Evolutionary conservation across 2,888 invertebrate genomes (phyloP), one percentile per base, ranked within the genome.

Genomic region (Scaeva pyrastri): DNA sequence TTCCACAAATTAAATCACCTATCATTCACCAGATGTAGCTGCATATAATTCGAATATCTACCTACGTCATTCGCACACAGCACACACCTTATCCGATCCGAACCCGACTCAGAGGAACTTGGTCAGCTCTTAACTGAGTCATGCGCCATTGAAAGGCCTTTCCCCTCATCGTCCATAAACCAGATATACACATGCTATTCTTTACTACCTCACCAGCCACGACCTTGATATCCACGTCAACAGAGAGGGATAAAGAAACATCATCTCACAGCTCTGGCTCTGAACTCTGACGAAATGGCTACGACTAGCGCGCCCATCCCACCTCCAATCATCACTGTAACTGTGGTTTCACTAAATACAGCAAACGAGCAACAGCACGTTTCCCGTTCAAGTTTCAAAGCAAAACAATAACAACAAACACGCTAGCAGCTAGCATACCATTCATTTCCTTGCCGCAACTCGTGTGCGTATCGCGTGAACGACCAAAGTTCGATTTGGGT

Each of bases 161-260:
- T 60, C 26, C 26, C 62, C 41, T 62, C 23, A 50, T 68, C 64
- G 41, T 41, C 50, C 26, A 62, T 39, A 10, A 72, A 36, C 16
- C 39, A 50, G n/a, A 62, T 6, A 50, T 66, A 66, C 75, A 71
- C 75, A 80, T 76, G 72, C 45, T 45, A 58, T 70, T 74, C 74
- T 68, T 70, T 23, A 21, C 48, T 56, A 68, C 68, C 60, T 64
- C 31, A 60, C 39, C 2, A 39, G n/a, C 58, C 6, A 21, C 75
- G 84, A 85, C 84, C 84, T 85, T 85, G 84, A 79, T 52, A 60
- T 78, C 71, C 72, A 76, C 84, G 76, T 76, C 76, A 76, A 72
- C 79, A 84, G 75, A 75, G 75, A 75, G 74, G 19, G 48, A 74
- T 26, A 14, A 5, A 39, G 31, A 48, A 45, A 45, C 55, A 62